phyloP scores from a whole-genome alignment of 2,113 vertebrate genomes.

The Oxyura jamaicensis region DNA sequence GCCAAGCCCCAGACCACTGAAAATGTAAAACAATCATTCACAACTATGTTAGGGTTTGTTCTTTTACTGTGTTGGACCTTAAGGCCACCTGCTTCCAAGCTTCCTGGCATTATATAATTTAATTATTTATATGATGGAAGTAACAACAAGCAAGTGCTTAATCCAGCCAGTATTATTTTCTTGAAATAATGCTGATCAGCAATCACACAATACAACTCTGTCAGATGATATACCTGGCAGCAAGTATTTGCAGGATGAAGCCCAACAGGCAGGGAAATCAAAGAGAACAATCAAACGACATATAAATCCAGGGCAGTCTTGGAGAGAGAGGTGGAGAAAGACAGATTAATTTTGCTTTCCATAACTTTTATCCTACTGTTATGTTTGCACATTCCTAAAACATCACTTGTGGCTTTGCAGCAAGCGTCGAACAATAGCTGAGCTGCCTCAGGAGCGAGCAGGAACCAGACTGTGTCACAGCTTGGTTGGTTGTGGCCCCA shows the following conservation, averaged over 20 bases:
- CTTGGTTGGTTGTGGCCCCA: constrained; percentile 35
- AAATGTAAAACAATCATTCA: neutral
- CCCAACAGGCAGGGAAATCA: constrained; percentile 7
- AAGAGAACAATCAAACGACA: neutral
- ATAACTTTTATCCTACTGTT: constrained; percentile 59
- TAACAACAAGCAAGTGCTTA: constrained; percentile 14
- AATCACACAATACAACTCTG: neutral
- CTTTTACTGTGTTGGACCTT: neutral
- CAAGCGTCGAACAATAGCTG: constrained; percentile 58
- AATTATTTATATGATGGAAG: constrained; percentile 13
- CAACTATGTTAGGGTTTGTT: neutral
- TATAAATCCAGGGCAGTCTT: constrained; percentile 5
- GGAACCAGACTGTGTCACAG: constrained; percentile 57
- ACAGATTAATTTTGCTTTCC: constrained; percentile 63
- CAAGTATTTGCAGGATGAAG: constrained; percentile 13
- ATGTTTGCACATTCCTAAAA: constrained; percentile 67
- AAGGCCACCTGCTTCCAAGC: constrained; percentile 25
- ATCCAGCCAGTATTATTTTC: constrained; percentile 23
- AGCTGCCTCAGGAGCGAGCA: constrained; percentile 51
- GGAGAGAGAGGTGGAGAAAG: constrained; percentile 60
- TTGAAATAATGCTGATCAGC: constrained; percentile 26
- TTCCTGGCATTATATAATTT: constrained; percentile 24
- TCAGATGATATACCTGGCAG: constrained; percentile 30
- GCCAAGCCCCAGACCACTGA: neutral
- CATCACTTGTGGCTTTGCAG: constrained; percentile 69